A percentile compares a stretch with the other conserved stretches of the same genome.
Conservation (phyloP, 2,113 vertebrate genomes). For the Tyto alba region DNA sequence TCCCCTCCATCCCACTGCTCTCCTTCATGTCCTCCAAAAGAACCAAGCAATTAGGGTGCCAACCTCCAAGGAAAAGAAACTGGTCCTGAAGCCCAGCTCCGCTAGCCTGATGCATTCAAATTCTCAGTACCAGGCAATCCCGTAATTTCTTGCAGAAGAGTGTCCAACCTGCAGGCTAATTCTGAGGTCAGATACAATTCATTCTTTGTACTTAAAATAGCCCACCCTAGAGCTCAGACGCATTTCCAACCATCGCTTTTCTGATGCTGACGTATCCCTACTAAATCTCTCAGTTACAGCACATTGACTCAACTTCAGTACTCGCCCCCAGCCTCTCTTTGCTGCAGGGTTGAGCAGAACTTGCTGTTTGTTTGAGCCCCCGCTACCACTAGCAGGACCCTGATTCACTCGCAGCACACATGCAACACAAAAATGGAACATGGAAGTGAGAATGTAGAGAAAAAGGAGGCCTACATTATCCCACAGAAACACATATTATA, state of each 20-base stretch:
- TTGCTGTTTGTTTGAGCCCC: neutral
- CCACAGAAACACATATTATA: neutral
- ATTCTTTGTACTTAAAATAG: neutral
- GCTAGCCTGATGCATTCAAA: neutral
- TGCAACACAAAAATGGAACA: neutral
- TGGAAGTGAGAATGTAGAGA: neutral
- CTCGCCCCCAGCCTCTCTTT: neutral
- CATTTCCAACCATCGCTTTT: neutral
- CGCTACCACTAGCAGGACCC: neutral
- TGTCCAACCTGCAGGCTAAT: neutral
- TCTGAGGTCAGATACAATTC: slow-evolving; percentile 14
- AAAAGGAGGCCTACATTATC: neutral
- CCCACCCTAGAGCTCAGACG: neutral
- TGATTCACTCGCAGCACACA: neutral
- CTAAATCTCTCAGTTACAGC: neutral
- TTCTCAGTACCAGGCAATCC: neutral
- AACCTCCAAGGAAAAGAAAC: neutral
- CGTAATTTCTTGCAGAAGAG: neutral
- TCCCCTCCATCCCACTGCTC: neutral
- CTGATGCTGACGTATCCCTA: neutral
- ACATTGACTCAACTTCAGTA: neutral
- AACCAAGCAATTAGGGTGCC: neutral
- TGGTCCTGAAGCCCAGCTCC: neutral
- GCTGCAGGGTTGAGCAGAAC: neutral
- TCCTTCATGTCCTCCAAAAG: neutral